A percentile compares a stretch with the other conserved stretches of the same genome.
Conservation (phyloP, 2,797 vertebrate genomes). For the Malacoctenus gilli region DNA sequence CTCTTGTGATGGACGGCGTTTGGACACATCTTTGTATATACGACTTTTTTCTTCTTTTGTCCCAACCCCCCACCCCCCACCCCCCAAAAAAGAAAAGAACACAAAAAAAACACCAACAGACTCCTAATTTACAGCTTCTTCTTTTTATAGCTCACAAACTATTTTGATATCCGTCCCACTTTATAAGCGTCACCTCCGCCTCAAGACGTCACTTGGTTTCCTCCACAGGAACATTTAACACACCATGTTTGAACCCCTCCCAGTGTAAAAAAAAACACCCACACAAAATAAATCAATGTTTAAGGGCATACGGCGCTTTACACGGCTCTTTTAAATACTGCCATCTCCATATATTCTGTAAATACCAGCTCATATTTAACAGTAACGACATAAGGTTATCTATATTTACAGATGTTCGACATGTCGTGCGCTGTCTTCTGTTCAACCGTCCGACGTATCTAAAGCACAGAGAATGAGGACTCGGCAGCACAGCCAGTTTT, state of each 20-base stretch:
- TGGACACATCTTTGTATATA: too few species aligned
- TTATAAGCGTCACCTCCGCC: slow-evolving; percentile 30
- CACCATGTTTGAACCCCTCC: too few species aligned
- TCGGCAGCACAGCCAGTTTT: slow-evolving; percentile 31
- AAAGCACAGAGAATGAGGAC: slow-evolving; percentile 75
- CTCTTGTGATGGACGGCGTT: too few species aligned
- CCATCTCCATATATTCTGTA: slow-evolving; percentile 43
- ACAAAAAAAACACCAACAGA: too few species aligned
- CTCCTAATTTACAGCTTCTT: slow-evolving; percentile 23
- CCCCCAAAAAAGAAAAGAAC: too few species aligned
- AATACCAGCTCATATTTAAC: slow-evolving; percentile 47
- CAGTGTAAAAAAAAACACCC: slow-evolving; percentile 1
- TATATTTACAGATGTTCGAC: too few species aligned
- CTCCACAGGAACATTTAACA: not conserved
- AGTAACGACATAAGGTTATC: slow-evolving; percentile 6
- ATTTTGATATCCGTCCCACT: slow-evolving; percentile 60
- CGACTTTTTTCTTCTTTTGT: too few species aligned
- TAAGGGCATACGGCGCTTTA: not conserved
- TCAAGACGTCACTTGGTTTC: too few species aligned
- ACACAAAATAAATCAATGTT: too few species aligned
- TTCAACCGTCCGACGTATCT: too few species aligned
- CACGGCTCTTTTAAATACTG: slow-evolving; percentile 2
- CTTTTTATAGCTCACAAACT: slow-evolving; percentile 47
- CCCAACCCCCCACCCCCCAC: too few species aligned
- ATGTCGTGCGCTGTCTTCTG: too few species aligned